Percentiles rank a stretch among this genome's conserved stretches.
Evolutionary conservation across 2,113 vertebrate genomes (phyloP).

Genomic region (Cyphomyrus discorhynchus): DNA sequence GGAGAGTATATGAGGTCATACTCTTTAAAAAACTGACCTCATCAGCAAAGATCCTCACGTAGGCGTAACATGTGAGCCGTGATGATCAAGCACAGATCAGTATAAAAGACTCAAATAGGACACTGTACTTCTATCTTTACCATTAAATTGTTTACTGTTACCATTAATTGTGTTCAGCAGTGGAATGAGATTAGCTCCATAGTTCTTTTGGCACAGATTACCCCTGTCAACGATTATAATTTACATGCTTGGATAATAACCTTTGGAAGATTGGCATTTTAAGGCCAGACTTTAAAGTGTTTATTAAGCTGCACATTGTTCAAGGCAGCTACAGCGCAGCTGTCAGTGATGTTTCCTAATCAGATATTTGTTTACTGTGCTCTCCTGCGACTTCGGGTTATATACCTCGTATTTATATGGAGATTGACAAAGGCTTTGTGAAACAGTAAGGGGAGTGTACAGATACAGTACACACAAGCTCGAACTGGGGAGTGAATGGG

Average conservation of each 20-base stretch:
- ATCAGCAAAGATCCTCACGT: not conserved
- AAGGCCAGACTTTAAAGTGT: not conserved
- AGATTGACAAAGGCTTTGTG: not conserved
- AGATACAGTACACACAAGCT: not conserved
- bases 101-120: not conserved
- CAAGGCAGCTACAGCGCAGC: not conserved
- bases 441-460: not conserved
- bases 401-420: not conserved
- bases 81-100: not conserved
- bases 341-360: not conserved
- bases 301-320: not conserved
- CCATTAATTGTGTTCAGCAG: not conserved
- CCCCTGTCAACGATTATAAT: constrained; percentile 11
- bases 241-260: not conserved
- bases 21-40: not conserved
- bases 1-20: not conserved
- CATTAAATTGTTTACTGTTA: not conserved
- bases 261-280: not conserved
- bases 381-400: not conserved
- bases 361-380: not conserved
- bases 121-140: not conserved
- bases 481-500: not conserved
- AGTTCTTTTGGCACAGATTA: not conserved
- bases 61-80: not conserved
- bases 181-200: not conserved